These are phyloP conservation scores for Puntigrus tetrazona DNA, from an alignment of 2,113 vertebrate genomes.

Conservation along the genomic window DNA sequence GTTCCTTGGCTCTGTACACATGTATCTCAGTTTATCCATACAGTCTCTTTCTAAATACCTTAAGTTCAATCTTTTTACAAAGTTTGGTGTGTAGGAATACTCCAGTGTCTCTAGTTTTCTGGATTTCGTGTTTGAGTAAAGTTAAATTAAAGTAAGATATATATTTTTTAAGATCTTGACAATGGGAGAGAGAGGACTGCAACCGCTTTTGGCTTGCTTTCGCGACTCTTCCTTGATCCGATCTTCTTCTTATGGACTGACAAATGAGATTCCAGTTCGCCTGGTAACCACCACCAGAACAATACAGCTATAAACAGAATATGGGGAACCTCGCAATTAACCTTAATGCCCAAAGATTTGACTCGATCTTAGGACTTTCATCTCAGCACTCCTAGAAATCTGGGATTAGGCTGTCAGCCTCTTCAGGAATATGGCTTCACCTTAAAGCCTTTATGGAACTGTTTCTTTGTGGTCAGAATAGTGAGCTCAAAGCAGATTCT, in stretches of 20 bases:
- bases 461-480: background rate
- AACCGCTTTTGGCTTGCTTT: background rate
- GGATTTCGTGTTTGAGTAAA: background rate
- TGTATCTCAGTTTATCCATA: background rate
- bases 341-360: background rate
- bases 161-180: no score
- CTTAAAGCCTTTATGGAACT: background rate
- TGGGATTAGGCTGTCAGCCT: background rate
- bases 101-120: background rate
- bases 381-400: background rate
- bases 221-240: background rate
- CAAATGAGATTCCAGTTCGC: background rate
- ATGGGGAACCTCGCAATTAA: background rate
- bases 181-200: background rate
- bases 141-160: background rate
- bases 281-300: background rate
- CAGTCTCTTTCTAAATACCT: background rate
- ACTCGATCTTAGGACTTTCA: background rate
- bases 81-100: background rate
- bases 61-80: background rate
- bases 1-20: background rate
- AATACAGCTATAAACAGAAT: background rate
- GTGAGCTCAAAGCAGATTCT: background rate
- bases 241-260: background rate
- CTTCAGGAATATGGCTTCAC: background rate